Base-by-base conservation (phyloP, 2,888 invertebrate genomes). In the Lochmaea capreae region DNA sequence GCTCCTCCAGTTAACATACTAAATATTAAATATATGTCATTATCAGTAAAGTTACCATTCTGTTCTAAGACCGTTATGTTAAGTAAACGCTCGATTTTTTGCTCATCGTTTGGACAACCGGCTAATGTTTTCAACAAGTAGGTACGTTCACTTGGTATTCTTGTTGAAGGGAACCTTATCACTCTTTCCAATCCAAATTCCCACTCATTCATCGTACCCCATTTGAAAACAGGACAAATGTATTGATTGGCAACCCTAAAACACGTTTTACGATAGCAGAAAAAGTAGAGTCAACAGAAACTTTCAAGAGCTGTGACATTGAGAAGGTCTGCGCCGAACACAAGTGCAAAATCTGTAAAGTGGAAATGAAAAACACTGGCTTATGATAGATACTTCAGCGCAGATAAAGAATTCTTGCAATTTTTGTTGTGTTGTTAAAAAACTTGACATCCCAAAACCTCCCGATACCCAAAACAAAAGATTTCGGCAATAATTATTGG, bases 171-270 rank as follows among this genome's bases (percentile, higher is more conserved):
- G 86, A 95, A 95, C 81, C 93, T 91, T 66, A 93, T 91, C 0
- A 95, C 91, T 11, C 94, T 89, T 77, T 94, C 91, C 0, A 95
- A 88, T 49, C 94, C 95, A 80, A 95, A 95, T 77, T 94, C 92
- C 95, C 95, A 95, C 85, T 95, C 95, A 61, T 93, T 91, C 79
- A 90, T 89, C 0, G 93, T 91, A 0, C 95, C 95, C 92, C 94
- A 95, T 86, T 92, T 92, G 86, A 95, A 95, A 0, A 95, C 94
- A 1, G 95, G 94, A 76, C 95, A 95, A 76, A 95, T 91, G 85
- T 91, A 93, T 83, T 92, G 92, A 85, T 93, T 93, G 18, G 93
- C 90, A 65, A 94, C 91, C 8, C 95, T 95, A 85, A 9, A 83
- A 84, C n/a, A 39, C 1, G 8, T 39, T 39, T 39, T 8, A 39